Percentiles rank a stretch among this genome's conserved stretches.
phyloP scores from a whole-genome alignment of 2,113 vertebrate species.

The Trichomycterus rosablanca region DNA sequence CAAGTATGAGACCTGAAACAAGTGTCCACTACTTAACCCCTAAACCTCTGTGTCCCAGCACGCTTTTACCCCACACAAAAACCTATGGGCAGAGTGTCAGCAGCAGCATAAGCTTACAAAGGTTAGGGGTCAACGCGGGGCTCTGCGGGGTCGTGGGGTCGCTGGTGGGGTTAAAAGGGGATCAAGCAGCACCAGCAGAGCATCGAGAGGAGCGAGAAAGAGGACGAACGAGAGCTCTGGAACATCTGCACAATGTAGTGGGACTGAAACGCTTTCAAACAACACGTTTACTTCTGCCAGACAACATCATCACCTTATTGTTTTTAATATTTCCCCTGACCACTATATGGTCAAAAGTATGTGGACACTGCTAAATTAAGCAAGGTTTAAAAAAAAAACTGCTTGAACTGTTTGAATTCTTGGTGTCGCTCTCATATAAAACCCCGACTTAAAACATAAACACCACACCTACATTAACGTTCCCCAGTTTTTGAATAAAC shows the following conservation, averaged over 20 bases:
- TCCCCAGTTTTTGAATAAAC: no score
- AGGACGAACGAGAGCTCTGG: background rate
- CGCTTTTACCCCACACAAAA: slow-evolving; percentile 21
- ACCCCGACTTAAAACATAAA: no score
- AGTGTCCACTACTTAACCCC: slow-evolving; percentile 41
- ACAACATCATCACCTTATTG: no score
- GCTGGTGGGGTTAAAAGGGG: slow-evolving; percentile 45
- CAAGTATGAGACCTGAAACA: slow-evolving; percentile 19
- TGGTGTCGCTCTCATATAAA: no score
- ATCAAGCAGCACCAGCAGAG: slow-evolving; percentile 56
- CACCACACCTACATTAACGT: no score
- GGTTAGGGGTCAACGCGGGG: slow-evolving; percentile 36
- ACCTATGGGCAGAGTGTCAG: slow-evolving; percentile 9
- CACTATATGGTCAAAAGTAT: no score
- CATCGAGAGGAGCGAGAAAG: slow-evolving; percentile 5
- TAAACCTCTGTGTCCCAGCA: slow-evolving; percentile 23
- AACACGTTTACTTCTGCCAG: no score
- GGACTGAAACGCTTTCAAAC: no score
- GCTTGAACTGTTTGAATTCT: no score
- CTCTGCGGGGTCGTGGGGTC: slow-evolving; percentile 27
- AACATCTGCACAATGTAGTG: background rate
- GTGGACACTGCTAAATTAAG: no score
- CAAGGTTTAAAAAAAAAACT: no score
- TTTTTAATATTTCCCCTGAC: no score
- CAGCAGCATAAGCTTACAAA: slow-evolving; percentile 30